Percentiles rank a stretch among this genome's conserved stretches.
Conservation (phyloP, 30 jellyfish, hydroid and myxozoan species). For the Turritopsis rubra region DNA sequence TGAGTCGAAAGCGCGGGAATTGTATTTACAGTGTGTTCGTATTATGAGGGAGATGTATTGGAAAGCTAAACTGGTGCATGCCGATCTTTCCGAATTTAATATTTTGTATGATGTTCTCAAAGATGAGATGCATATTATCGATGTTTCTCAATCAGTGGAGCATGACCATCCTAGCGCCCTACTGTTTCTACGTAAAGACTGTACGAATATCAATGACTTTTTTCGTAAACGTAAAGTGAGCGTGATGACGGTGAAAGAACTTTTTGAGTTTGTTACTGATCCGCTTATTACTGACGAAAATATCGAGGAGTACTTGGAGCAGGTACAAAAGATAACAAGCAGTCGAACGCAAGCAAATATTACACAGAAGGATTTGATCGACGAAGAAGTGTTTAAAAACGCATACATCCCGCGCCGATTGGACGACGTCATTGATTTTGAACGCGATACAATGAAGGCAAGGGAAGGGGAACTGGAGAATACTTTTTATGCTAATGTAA, state of each 20-base stretch:
- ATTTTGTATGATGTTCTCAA: slow-evolving; percentile 64
- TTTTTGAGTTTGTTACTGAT: slow-evolving; percentile 92
- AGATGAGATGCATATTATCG: slow-evolving; percentile 73
- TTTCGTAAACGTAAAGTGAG: slow-evolving; percentile 66
- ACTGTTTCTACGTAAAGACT: slow-evolving; percentile 74
- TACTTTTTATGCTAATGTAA: slow-evolving; percentile 64
- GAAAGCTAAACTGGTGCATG: slow-evolving; percentile 92
- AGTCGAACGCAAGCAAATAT: slow-evolving; percentile 41
- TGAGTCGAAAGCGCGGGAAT: slow-evolving; percentile 88
- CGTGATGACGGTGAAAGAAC: slow-evolving; percentile 85
- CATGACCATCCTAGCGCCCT: slow-evolving; percentile 95
- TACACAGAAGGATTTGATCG: slow-evolving; percentile 49
- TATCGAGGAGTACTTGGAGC: slow-evolving; percentile 59
- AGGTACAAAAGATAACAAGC: slow-evolving; percentile 55
- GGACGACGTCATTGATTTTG: slow-evolving; percentile 85
- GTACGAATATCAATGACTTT: slow-evolving; percentile 79
- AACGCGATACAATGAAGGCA: slow-evolving; percentile 64
- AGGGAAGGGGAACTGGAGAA: slow-evolving; percentile 59
- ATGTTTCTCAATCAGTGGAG: slow-evolving; percentile 99
- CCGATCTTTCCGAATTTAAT: slow-evolving; percentile 93
- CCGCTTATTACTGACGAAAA: slow-evolving; percentile 67
- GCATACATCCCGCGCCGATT: slow-evolving; percentile 86
- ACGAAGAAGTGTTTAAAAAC: slow-evolving; percentile 88
- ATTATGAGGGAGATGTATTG: slow-evolving; percentile 80
- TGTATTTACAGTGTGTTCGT: slow-evolving; percentile 68